A percentile compares a stretch with the other conserved stretches of the same genome.
phyloP scores from a whole-genome alignment of 2,113 vertebrate genomes.

The Megatriorchis doriae region DNA sequence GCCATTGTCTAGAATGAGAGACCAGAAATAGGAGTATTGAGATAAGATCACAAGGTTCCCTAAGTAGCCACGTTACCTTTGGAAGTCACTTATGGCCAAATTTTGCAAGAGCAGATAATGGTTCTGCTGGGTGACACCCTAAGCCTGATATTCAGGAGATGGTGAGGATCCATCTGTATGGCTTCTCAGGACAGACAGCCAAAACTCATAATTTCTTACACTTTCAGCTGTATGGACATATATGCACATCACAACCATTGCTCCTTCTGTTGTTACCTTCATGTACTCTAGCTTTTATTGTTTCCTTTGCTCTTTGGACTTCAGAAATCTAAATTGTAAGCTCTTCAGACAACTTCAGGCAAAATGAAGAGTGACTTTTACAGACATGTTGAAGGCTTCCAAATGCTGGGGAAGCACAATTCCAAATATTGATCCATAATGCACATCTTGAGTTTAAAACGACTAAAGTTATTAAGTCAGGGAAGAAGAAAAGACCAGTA shows the following conservation, averaged over 20 bases:
- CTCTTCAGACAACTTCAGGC: neutral
- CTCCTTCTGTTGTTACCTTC: neutral
- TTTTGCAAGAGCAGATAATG: neutral
- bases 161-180: neutral
- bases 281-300: neutral
- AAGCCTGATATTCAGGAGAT: neutral
- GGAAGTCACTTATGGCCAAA: neutral
- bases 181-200: neutral
- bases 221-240: neutral
- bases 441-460: neutral
- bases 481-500: neutral
- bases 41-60: neutral
- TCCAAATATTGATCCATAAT: neutral
- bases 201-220: neutral
- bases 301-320: neutral
- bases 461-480: neutral
- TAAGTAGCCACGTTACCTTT: neutral
- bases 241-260: neutral
- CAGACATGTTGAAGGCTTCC: neutral
- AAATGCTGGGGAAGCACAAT: neutral
- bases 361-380: neutral
- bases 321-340: neutral
- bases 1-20: neutral
- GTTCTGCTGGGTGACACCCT: neutral
- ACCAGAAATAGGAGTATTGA: neutral